These are phyloP conservation scores for Accipiter virgatus DNA, from an alignment of 2,113 vertebrate species.

Conservation along the genomic window DNA sequence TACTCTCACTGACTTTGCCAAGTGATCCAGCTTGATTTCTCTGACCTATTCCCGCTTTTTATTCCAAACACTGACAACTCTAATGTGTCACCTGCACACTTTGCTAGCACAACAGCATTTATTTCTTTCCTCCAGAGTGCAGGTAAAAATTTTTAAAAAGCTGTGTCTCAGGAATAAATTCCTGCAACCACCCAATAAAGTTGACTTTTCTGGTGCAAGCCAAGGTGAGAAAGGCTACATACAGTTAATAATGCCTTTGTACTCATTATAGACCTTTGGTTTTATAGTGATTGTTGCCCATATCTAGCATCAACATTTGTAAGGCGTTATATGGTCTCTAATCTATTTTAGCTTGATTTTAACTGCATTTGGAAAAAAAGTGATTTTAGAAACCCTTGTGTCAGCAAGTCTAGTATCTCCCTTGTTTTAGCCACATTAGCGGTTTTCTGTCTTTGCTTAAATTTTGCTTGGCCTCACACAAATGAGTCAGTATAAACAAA, in stretches of 20 bases:
- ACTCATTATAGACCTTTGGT: not conserved
- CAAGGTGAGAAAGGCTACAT: not conserved
- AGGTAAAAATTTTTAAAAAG: not conserved
- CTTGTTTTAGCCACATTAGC: not conserved
- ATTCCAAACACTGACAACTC: not conserved
- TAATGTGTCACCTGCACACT: not conserved
- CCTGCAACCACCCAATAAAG: not conserved
- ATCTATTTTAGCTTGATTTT: not conserved
- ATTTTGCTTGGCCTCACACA: not conserved
- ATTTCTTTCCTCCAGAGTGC: not conserved
- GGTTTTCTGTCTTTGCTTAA: not conserved
- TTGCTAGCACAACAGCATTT: not conserved
- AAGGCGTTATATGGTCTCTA: not conserved
- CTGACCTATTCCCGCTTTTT: not conserved
- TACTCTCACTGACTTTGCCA: not conserved
- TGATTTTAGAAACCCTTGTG: not conserved
- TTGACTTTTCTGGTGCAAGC: not conserved
- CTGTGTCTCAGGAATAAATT: not conserved
- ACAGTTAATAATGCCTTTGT: not conserved
- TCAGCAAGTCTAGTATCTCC: not conserved
- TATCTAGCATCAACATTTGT: accelerated
- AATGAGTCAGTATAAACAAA: not conserved
- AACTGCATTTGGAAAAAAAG: not conserved
- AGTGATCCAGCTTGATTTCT: not conserved
- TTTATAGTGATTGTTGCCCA: not conserved